A percentile compares a stretch with the other conserved stretches of the same genome.
These are phyloP conservation scores for Orchesella cincta DNA, from an alignment of 1,140 invertebrate genomes.

Conservation along the genomic window DNA sequence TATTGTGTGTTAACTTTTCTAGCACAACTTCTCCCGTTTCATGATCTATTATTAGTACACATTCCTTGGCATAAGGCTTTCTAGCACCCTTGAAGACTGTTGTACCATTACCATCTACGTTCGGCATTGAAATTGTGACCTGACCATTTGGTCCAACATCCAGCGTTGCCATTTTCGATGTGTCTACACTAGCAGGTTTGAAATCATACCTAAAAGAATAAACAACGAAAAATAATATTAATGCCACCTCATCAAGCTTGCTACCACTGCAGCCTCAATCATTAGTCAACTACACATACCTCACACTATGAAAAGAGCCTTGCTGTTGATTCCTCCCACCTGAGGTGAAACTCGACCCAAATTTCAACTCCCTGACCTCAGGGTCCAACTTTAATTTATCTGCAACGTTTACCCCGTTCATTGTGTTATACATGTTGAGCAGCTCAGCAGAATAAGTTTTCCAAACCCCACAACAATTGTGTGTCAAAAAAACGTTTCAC, in stretches of 20 bases:
- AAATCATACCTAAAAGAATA: conserved; percentile 81
- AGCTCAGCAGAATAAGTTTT: too few species aligned
- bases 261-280: conserved; percentile 9
- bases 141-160: conserved; percentile 85
- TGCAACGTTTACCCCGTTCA: conserved; percentile 61
- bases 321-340: conserved; percentile 58
- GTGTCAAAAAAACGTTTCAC: too few species aligned
- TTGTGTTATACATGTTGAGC: conserved; percentile 38
- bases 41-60: conserved; percentile 90
- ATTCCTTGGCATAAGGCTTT: conserved; percentile 86
- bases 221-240: conserved; percentile 33
- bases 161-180: conserved; percentile 82
- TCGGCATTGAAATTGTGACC: conserved; percentile 86
- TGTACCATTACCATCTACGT: conserved; percentile 84
- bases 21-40: conserved; percentile 87
- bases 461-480: too few species aligned
- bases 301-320: conserved; percentile 78
- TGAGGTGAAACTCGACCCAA: conserved; percentile 76
- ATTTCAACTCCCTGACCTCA: conserved; percentile 76
- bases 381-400: conserved; percentile 74
- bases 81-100: conserved; percentile 93
- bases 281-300: conserved; percentile 65
- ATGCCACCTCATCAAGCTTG: background rate
- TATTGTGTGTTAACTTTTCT: conserved; percentile 85
- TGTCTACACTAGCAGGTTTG: conserved; percentile 93